These are phyloP conservation scores for Sisyra nigra DNA, from an alignment of 2,888 invertebrate genomes.

Conservation along the genomic window DNA sequence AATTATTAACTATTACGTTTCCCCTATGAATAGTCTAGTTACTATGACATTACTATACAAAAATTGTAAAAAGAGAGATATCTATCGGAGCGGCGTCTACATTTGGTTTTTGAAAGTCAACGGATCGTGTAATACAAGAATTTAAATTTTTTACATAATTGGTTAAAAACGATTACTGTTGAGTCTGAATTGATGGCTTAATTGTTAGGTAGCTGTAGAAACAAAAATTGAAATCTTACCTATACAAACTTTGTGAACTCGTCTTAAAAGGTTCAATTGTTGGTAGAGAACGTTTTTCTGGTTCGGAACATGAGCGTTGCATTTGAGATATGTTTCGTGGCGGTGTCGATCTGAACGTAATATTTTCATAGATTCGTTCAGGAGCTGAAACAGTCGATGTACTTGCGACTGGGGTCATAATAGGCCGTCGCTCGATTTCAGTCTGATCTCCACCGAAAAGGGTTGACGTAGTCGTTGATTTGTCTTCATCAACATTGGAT, in stretches of 20 bases:
- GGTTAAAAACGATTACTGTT: no score
- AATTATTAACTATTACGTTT: no score
- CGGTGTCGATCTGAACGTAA: slow-evolving; percentile 3
- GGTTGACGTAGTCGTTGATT: background rate
- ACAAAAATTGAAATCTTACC: slow-evolving; percentile 16
- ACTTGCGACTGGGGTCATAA: no score
- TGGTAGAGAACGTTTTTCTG: slow-evolving; percentile 7
- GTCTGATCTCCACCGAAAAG: background rate
- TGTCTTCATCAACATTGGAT: slow-evolving; percentile 17
- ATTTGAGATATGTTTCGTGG: slow-evolving; percentile 1
- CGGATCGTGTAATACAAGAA: no score
- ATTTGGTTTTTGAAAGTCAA: no score
- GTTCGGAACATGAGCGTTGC: slow-evolving; percentile 8
- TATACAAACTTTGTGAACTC: slow-evolving; percentile 27
- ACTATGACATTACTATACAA: no score
- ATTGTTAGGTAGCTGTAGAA: background rate
- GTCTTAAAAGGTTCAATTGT: slow-evolving; percentile 10
- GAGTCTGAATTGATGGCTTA: no score
- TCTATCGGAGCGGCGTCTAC: no score
- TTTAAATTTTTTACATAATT: no score
- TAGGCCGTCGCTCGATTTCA: no score
- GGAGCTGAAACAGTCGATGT: background rate
- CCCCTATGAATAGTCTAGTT: no score
- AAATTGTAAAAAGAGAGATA: no score
- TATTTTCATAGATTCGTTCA: slow-evolving; percentile 8